Base-by-base conservation (phyloP, 2,797 vertebrate species). In the Dromococcyx pavoninus region DNA sequence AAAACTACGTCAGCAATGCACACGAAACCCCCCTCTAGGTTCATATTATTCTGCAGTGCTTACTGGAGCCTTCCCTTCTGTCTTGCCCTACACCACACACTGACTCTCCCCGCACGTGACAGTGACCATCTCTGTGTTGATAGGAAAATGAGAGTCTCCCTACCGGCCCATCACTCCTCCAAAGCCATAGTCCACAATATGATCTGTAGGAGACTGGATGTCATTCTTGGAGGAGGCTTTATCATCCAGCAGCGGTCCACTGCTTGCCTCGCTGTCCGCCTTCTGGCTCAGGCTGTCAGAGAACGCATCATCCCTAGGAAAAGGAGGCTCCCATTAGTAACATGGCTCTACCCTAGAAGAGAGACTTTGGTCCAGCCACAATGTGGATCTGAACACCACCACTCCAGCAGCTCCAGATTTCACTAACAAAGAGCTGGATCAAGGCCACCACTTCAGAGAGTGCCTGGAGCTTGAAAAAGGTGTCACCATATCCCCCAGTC, bases 231-330 rank as follows among this genome's bases (percentile, higher is more conserved):
- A 98, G 11, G 98, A 97, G 54, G 98, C 97, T 96, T 98, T 98
- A 73, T 99, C 98, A 0, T 99, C 98, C 56, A 98, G 98, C 81
- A 98, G 97, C 0, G 99, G 99, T 30, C 98, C 98, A 1, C 98
- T 98, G 97, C 98, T 98, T 3, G 98, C 98, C 96, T 99, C 99
- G 0, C 98, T 98, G 92, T 99, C 99, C 0, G 98, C 98, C 97
- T 99, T 99, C 89, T 98, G 99, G 84, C 99, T 99, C 90, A 99
- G 90, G 94, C 97, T 98, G 96, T 99, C 99, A 0, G 99, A 99
- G 97, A 99, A 99, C 0, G 99, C 98, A 43, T 99, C 99, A 5
- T 99, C 99, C 98, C 99, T 99, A 72, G 77, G 73, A 77, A 95
- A 64, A 97, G 44, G 51, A 96, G 67, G 97, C 3, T 25, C 71